phyloP scores from a whole-genome alignment of 2,888 invertebrate species.

The Achlya flavicornis region DNA sequence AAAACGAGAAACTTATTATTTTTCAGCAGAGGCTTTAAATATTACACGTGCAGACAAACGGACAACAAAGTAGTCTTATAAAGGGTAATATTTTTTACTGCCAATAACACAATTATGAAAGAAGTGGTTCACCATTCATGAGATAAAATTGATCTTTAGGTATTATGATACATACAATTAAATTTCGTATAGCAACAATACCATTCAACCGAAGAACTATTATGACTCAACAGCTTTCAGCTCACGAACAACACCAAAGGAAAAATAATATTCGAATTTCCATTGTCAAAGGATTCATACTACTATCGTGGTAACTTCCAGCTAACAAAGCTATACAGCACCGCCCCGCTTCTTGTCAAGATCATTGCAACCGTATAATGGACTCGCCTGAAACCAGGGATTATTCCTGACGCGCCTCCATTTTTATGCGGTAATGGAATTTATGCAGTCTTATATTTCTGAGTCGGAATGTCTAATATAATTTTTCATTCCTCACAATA shows the following conservation, averaged over 20 bases:
- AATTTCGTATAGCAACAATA: not conserved
- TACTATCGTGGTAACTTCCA: conserved; percentile 19
- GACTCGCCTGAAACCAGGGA: conserved; percentile 4
- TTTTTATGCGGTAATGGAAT: conserved; percentile 35
- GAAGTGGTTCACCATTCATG: too few species aligned
- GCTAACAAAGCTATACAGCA: conserved; percentile 29
- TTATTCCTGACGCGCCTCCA: conserved; percentile 22
- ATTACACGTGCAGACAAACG: too few species aligned
- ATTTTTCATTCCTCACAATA: conserved; percentile 4
- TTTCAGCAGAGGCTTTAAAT: too few species aligned
- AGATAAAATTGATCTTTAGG: too few species aligned
- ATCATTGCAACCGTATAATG: conserved; percentile 19
- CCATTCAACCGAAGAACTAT: not conserved
- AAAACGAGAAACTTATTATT: too few species aligned
- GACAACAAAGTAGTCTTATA: too few species aligned
- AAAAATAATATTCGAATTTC: conserved; percentile 11
- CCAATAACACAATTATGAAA: too few species aligned
- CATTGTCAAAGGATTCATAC: conserved; percentile 15
- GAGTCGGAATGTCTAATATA: conserved; percentile 9
- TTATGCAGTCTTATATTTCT: conserved; percentile 28
- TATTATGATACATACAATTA: too few species aligned
- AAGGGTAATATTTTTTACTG: too few species aligned
- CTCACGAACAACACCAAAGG: not conserved
- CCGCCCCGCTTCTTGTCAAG: conserved; percentile 23
- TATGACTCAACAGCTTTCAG: not conserved